Percentiles rank a stretch among this genome's conserved stretches.
Evolutionary conservation across 2,797 vertebrate genomes (phyloP).

Genomic region (Valencia hispanica): DNA sequence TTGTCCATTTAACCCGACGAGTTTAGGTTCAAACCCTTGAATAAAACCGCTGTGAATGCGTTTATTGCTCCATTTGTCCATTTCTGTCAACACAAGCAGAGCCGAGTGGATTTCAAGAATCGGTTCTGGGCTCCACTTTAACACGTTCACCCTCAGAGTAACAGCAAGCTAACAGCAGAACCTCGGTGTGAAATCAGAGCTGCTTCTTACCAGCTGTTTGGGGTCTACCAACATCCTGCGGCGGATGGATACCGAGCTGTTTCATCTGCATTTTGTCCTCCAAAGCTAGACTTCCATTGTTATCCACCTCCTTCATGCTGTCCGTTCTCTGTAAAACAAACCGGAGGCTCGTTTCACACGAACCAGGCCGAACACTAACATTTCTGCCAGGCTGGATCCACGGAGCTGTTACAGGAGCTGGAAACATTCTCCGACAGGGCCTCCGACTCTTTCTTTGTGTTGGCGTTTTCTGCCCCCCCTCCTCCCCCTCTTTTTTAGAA

Average conservation of each 20-base stretch:
- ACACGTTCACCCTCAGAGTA: background rate
- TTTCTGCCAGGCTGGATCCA: constrained; percentile 2
- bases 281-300: background rate
- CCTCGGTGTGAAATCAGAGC: background rate
- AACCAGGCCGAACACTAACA: background rate
- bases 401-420: background rate
- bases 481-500: background rate
- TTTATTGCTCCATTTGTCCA: background rate
- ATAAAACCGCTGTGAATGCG: too few species aligned
- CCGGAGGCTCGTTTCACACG: constrained; percentile 3
- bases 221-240: constrained; percentile 5
- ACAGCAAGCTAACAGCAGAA: background rate
- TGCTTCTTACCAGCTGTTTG: constrained; percentile 17
- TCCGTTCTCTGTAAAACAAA: background rate
- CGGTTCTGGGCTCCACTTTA: background rate
- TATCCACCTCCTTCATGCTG: constrained; percentile 23
- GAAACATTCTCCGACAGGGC: background rate
- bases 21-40: background rate
- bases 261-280: constrained; percentile 5
- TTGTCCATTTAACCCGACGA: background rate
- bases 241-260: background rate
- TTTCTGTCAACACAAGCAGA: background rate
- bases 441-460: background rate
- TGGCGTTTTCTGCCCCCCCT: background rate
- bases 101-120: background rate